These are phyloP conservation scores for Rhinolophus ferrumequinum DNA, from an alignment of 2,113 vertebrate genomes.

Conservation along the genomic window DNA sequence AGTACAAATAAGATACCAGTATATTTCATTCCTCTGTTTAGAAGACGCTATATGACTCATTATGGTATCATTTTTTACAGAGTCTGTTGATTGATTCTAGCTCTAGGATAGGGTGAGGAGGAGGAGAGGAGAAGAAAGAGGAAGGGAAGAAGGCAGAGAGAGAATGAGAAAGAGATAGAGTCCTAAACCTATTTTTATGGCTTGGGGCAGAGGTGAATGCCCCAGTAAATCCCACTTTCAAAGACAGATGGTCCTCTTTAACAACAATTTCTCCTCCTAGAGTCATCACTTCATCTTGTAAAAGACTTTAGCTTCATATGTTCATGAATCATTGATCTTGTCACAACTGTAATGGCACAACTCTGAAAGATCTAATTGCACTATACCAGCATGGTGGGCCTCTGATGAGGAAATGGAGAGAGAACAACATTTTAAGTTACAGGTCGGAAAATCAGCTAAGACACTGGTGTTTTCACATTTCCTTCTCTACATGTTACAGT, in stretches of 20 bases:
- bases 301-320: neutral
- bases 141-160: neutral
- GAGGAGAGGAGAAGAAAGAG: neutral
- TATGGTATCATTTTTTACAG: neutral
- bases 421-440: neutral
- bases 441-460: neutral
- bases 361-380: neutral
- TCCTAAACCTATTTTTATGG: neutral
- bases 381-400: neutral
- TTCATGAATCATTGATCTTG: slow-evolving; percentile 43
- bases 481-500: neutral
- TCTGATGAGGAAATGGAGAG: neutral
- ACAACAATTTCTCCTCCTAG: slow-evolving; percentile 56
- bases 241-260: slow-evolving; percentile 53
- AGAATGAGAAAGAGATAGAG: slow-evolving; percentile 31
- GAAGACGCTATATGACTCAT: slow-evolving; percentile 25
- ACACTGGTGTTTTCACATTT: neutral
- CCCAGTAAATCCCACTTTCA: neutral
- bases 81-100: slow-evolving; percentile 4
- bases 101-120: neutral
- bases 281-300: neutral
- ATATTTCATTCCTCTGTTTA: neutral
- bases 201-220: slow-evolving; percentile 25
- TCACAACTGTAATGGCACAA: neutral
- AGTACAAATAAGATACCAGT: neutral